Percentiles rank a stretch among this genome's conserved stretches.
Conservation (phyloP, 1,140 invertebrate species). For the Delia radicum region DNA sequence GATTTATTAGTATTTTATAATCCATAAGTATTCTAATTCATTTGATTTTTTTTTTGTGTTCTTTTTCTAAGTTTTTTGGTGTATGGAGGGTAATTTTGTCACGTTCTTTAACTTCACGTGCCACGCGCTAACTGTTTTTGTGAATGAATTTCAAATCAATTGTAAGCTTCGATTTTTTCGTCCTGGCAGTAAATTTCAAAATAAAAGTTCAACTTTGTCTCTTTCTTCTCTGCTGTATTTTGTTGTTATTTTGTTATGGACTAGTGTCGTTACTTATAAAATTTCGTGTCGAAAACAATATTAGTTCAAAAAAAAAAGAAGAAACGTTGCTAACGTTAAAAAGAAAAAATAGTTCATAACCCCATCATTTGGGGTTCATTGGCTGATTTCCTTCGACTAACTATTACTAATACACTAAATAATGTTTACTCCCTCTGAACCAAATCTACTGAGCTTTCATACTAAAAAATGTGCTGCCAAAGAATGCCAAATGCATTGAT, state of each 20-base stretch:
- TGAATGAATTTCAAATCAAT: constrained; percentile 2
- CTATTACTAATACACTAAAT: not conserved
- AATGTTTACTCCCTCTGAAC: no score
- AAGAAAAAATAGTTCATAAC: constrained; percentile 15
- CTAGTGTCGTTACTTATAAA: not conserved
- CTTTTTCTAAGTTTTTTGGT: not conserved
- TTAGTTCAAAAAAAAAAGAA: not conserved
- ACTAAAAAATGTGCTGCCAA: no score
- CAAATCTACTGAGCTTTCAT: no score
- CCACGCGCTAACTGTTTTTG: constrained; percentile 19
- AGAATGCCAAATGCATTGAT: no score
- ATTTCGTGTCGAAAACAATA: constrained; percentile 18
- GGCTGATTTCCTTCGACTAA: constrained; percentile 6
- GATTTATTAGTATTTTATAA: not conserved
- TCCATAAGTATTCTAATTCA: not conserved
- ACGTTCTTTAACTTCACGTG: constrained; percentile 9
- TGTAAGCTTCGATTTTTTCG: not conserved
- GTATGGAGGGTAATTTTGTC: not conserved
- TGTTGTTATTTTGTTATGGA: no score
- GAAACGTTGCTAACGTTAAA: not conserved
- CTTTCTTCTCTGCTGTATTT: not conserved
- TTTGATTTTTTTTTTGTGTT: not conserved
- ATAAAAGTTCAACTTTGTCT: no score
- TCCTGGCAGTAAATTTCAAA: not conserved
- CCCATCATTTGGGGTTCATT: constrained; percentile 22